A percentile compares a stretch with the other conserved stretches of the same genome.
Conservation (phyloP, 1,140 invertebrate genomes). For the Propsilocerus akamusi region DNA sequence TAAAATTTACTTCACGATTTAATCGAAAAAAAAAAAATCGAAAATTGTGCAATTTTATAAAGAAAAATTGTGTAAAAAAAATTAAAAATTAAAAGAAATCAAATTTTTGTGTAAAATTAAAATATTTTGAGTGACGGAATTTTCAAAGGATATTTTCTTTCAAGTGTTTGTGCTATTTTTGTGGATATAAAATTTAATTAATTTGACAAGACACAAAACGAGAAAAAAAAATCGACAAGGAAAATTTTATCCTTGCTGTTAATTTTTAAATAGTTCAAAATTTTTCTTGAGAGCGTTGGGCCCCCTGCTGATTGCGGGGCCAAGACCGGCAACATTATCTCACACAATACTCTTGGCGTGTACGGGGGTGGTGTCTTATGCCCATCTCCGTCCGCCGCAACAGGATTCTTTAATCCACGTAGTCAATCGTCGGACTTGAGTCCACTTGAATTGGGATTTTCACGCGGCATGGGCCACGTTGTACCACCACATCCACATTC, state of each 20-base stretch:
- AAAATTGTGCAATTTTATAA: no score
- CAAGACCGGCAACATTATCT: slow-evolving; percentile 25
- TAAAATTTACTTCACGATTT: no score
- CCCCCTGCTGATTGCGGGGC: slow-evolving; percentile 4
- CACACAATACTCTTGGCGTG: slow-evolving; percentile 24
- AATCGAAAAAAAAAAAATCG: no score
- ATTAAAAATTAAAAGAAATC: no score
- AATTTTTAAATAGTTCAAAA: slow-evolving; percentile 7
- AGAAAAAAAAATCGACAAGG: background rate
- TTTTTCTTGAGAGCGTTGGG: slow-evolving; percentile 3
- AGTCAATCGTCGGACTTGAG: slow-evolving; percentile 23
- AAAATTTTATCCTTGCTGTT: no score
- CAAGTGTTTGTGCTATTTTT: background rate
- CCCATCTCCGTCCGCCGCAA: slow-evolving; percentile 25
- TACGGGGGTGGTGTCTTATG: slow-evolving; percentile 26
- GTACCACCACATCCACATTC: slow-evolving; percentile 37
- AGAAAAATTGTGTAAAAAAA: no score
- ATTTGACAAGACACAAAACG: background rate
- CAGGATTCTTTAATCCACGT: slow-evolving; percentile 24
- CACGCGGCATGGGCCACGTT: slow-evolving; percentile 47
- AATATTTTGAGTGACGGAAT: background rate
- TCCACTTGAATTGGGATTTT: slow-evolving; percentile 36
- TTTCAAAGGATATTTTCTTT: background rate
- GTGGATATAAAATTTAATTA: background rate
- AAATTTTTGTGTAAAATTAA: slow-evolving; percentile 10